phyloP scores from a whole-genome alignment of 1,140 invertebrate genomes.

The Gonatopus flavifemur region DNA sequence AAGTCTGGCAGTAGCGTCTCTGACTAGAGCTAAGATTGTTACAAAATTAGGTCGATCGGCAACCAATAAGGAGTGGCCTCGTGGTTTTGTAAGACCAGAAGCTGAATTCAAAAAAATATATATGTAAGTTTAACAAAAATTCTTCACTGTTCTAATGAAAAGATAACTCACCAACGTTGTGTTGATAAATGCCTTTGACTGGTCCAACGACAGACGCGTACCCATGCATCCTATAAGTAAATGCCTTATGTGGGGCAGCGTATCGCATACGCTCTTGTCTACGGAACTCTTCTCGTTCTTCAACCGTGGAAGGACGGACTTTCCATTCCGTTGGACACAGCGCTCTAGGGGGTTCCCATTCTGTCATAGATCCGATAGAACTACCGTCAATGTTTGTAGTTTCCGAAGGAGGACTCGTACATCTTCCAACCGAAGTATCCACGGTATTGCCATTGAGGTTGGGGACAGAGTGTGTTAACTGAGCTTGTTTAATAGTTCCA shows the following conservation, averaged over 20 bases:
- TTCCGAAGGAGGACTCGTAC: conserved; percentile 39
- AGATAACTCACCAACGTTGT: conserved; percentile 49
- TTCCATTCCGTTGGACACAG: conserved; percentile 75
- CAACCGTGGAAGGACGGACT: conserved; percentile 73
- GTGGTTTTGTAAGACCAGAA: conserved; percentile 65
- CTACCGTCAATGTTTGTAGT: conserved; percentile 33
- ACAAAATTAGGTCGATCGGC: conserved; percentile 87
- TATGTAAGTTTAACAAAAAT: conserved; percentile 2
- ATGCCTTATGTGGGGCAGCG: conserved; percentile 81
- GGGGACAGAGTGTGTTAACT: conserved; percentile 21
- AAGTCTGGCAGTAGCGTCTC: conserved; percentile 88
- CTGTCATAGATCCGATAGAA: conserved; percentile 32
- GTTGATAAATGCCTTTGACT: conserved; percentile 82
- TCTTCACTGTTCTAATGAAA: neutral
- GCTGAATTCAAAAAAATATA: conserved; percentile 34
- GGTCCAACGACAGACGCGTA: conserved; percentile 88
- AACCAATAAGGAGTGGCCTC: conserved; percentile 82
- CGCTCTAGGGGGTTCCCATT: conserved; percentile 63
- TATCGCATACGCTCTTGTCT: conserved; percentile 75
- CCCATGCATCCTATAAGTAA: conserved; percentile 81
- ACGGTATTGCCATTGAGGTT: conserved; percentile 12
- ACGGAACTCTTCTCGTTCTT: conserved; percentile 79
- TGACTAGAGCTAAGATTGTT: conserved; percentile 85
- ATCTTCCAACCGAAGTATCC: conserved; percentile 11
- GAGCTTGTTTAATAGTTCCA: conserved; percentile 33